Evolutionary conservation across 2,797 vertebrate genomes (phyloP), one percentile per base, ranked within the genome.

Genomic region (Parambassis ranga): DNA sequence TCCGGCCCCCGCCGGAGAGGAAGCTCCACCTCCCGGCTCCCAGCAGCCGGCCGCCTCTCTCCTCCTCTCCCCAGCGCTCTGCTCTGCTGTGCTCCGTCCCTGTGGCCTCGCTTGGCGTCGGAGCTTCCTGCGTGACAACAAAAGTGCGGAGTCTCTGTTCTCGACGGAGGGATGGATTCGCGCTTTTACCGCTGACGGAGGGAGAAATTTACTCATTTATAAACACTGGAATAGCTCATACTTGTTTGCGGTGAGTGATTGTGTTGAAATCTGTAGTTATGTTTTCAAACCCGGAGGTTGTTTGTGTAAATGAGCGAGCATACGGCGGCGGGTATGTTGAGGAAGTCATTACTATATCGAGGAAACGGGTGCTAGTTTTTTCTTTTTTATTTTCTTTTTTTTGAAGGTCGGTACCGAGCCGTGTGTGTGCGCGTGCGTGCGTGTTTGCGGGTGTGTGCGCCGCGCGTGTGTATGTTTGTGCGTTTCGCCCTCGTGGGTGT

Each of bases 171-270:
- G 86, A 92, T 91, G 92, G 91, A 90, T 73, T 68, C 69, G 63
- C 44, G 79, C 73, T 58, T 83, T 61, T 57, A 8, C 65, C 56
- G 79, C 72, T 87, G 37, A 72, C 56, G 41, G 49, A 78, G 53
- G 77, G 79, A 85, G 38, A 84, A 33, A 59, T 72, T 50, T 66
- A 78, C 61, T 36, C 1, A 75, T 79, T 79, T 55, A 74, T 46
- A 37, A 71, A 69, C 81, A 70, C 82, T 77, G 88, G 87, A 89
- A 72, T 87, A 84, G 77, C 83, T 41, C 64, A 15, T 41, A 79
- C 76, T 79, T 75, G 82, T 87, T 90, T 91, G 79, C 91, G 93
- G 93, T 94, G 84, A 94, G 92, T 89, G 75, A 31, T 78, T 51
- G 19, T 56, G 46, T 24, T 41, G 33, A 32, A 67, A 77, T 75